Evolutionary conservation across 2,888 invertebrate genomes (phyloP), one percentile per base, ranked within the genome.

Genomic region (Sympetrum striolatum): DNA sequence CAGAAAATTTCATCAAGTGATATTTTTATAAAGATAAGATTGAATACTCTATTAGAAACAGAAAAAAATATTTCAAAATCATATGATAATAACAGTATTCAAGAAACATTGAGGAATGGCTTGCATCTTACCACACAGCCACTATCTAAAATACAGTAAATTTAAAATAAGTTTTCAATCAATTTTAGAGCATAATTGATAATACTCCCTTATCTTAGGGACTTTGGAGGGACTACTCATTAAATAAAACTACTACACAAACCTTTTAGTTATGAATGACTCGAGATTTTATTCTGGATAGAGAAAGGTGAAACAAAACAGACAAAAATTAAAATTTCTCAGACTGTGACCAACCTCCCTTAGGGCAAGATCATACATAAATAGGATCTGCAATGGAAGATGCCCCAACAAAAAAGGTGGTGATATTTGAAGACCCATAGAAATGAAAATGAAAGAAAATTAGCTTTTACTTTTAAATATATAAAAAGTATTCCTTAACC

Each of bases 261-360:
- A 64, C n/a, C 2, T 8, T n/a, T 8, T 22, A 64, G 64, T 64
- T 64, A 64, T 64, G 64, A 64, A 25, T 22, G 64, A 64, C 25
- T 18, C 14, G 58, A 44, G 22, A 58, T 35, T 82, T 82, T 82
- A 53, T 58, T 82, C 82, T 31, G 58, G 15, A n/a, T 53, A 22
- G 18, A 35, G 18, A 35, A 25, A 12, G n/a, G 58, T 22, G 1
- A 82, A 58, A 35, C 58, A 31, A 82, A 58, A 60, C 58, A 82
- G 0, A 60, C 35, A 82, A 8, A 82, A 58, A 31, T 31, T 15
- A 58, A 58, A 58, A 82, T 58, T 64, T 82, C 22, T 35, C 4
- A 58, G 15, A 18, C 22, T 37, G 25, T 82, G 53, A 82, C 82
- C 58, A 82, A 82, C 82, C 82, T 82, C 82, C 82, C 82, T n/a